phyloP scores from a whole-genome alignment of 2,888 invertebrate species.

The Teleiodes luculella region DNA sequence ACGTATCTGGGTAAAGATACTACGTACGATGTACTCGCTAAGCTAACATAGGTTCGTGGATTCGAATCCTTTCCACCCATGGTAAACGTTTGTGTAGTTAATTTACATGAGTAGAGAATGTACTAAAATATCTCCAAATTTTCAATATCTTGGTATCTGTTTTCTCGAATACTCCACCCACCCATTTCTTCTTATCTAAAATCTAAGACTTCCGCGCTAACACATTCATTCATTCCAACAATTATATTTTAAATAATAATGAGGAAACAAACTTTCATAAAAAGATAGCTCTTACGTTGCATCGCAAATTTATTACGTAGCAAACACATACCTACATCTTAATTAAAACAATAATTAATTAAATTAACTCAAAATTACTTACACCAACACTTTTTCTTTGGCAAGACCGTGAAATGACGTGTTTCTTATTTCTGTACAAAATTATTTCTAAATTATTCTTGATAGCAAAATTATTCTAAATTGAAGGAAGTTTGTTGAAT shows the following conservation, averaged over 20 bases:
- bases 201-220: constrained; percentile 7
- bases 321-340: constrained; percentile 11
- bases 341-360: constrained; percentile 35
- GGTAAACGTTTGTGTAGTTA: no score
- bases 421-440: constrained; percentile 17
- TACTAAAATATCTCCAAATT: no score
- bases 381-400: constrained; percentile 52
- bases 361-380: constrained; percentile 14
- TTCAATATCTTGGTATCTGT: no score
- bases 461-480: no score
- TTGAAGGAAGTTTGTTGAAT: no score
- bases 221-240: not conserved
- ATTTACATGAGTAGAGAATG: no score
- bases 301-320: not conserved
- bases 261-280: not conserved
- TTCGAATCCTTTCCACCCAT: no score
- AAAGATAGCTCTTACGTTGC: not conserved
- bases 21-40: no score
- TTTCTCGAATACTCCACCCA: no score
- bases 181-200: no score
- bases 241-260: constrained; percentile 20
- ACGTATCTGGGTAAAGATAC: no score
- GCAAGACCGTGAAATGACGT: constrained; percentile 56
- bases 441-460: not conserved
- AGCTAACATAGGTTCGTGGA: no score